phyloP scores from a whole-genome alignment of 35 echinoderm and acorn worm species.

The Amphiura filiformis region DNA sequence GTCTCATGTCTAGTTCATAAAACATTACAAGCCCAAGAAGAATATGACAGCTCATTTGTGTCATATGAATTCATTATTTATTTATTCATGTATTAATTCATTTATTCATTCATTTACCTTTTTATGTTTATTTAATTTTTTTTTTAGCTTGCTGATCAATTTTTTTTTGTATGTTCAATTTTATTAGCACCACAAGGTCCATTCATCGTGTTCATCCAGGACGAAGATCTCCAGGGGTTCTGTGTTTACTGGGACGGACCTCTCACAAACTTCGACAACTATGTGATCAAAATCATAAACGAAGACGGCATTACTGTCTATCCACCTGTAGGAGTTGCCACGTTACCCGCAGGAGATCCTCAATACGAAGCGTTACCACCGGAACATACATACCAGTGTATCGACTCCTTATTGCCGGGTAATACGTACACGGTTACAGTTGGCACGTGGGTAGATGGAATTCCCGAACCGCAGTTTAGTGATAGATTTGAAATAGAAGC shows the following conservation, averaged over 20 bases:
- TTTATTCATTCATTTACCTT: not conserved
- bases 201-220: not conserved
- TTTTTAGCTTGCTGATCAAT: not conserved
- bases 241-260: too few species aligned
- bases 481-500: not conserved
- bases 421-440: not conserved
- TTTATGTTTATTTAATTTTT: not conserved
- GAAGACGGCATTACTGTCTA: not conserved
- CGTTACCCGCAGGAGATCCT: too few species aligned
- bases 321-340: not conserved
- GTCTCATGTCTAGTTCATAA: too few species aligned
- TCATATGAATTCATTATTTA: not conserved
- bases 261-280: too few species aligned
- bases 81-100: not conserved
- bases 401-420: not conserved
- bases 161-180: not conserved
- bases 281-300: not conserved
- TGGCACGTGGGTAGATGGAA: not conserved
- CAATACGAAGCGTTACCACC: too few species aligned
- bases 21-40: too few species aligned
- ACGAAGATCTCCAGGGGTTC: not conserved
- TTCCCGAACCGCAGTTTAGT: not conserved
- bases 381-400: not conserved
- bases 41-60: not conserved
- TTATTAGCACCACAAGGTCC: not conserved